Evolutionary conservation across 1,140 invertebrate genomes (phyloP).

Genomic region (Aphelenchoides fujianensis): DNA sequence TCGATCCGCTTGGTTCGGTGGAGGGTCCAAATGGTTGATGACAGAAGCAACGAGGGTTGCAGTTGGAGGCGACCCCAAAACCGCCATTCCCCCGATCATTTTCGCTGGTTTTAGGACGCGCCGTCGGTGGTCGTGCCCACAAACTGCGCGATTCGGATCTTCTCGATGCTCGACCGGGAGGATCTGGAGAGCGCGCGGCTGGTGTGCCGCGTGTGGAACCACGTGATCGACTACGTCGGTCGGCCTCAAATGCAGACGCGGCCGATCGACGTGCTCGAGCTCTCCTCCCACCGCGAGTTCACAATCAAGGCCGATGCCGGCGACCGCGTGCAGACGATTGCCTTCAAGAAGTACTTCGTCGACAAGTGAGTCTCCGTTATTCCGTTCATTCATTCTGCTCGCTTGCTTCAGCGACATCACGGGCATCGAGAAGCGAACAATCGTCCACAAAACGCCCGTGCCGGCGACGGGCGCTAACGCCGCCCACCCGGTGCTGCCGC

Average conservation of each 20-base stretch:
- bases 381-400: not conserved
- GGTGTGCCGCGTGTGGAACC: slow-evolving; percentile 1
- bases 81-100: too few relatives aligned
- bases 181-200: not conserved
- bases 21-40: too few relatives aligned
- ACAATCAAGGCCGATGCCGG: not conserved
- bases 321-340: not conserved
- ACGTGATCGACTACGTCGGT: not conserved
- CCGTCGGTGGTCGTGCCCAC: not conserved
- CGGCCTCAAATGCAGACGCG: not conserved
- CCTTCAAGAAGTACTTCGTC: slow-evolving; percentile 10
- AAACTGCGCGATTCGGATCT: slow-evolving; percentile 4
- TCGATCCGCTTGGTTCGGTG: too few relatives aligned
- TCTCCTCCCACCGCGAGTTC: not conserved
- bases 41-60: too few relatives aligned
- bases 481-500: too few relatives aligned
- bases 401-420: not conserved
- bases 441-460: not conserved
- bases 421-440: not conserved
- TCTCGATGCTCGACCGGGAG: not conserved
- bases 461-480: too few relatives aligned
- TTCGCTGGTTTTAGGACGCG: slow-evolving; percentile 7
- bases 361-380: not conserved
- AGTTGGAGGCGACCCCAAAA: too few relatives aligned
- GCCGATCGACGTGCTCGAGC: not conserved